Evolutionary conservation across 2,113 vertebrate genomes (phyloP).

Genomic region (Carollia perspicillata): DNA sequence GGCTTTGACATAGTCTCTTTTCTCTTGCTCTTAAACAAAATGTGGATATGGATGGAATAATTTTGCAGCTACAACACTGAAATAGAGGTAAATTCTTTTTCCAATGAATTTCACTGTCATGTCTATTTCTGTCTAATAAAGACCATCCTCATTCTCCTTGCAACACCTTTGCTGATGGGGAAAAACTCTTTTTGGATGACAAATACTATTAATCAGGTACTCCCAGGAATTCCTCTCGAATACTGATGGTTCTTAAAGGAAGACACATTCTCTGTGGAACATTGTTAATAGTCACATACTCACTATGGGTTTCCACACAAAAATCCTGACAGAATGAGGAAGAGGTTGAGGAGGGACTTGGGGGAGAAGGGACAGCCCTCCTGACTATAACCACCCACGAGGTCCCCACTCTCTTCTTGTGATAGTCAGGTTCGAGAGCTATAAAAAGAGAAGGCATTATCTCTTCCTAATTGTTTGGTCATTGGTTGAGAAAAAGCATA

Average conservation of each 20-base stretch:
- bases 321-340: background rate
- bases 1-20: background rate
- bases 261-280: background rate
- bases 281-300: background rate
- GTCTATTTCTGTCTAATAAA: background rate
- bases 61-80: background rate
- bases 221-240: background rate
- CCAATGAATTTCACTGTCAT: background rate
- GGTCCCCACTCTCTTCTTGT: background rate
- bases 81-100: background rate
- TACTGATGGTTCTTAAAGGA: background rate
- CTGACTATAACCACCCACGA: background rate
- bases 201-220: background rate
- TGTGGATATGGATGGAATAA: background rate
- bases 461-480: background rate
- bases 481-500: background rate
- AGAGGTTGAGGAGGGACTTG: background rate
- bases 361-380: background rate
- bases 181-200: background rate
- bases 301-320: background rate
- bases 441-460: background rate
- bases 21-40: background rate
- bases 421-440: background rate
- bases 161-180: background rate
- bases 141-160: background rate